Evolutionary conservation across 2,797 vertebrate species (phyloP).

Genomic region (Leptatherina wallacei): DNA sequence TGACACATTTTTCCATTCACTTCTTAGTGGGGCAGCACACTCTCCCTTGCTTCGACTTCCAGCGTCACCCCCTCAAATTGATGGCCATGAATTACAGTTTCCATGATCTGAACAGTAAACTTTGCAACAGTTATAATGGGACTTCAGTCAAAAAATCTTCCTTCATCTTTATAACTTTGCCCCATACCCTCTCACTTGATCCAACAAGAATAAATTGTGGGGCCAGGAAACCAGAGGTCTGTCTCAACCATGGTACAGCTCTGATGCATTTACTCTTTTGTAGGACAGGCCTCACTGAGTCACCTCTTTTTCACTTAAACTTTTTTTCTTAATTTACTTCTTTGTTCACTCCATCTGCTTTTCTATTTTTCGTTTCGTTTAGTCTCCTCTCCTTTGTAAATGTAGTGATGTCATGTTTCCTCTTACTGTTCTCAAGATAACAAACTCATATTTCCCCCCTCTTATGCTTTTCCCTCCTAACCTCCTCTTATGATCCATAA

Average conservation of each 20-base stretch:
- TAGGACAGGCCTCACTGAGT: slow-evolving; percentile 19
- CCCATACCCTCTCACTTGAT: slow-evolving; percentile 15
- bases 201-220: slow-evolving; percentile 34
- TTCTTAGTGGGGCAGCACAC: slow-evolving; percentile 50
- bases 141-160: background rate
- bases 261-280: slow-evolving; percentile 35
- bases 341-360: background rate
- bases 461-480: slow-evolving; percentile 24
- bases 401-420: slow-evolving; percentile 7
- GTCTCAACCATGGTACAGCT: slow-evolving; percentile 39
- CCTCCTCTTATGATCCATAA: slow-evolving; percentile 28
- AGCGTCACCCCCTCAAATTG: slow-evolving; percentile 10
- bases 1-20: slow-evolving; percentile 82
- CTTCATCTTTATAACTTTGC: slow-evolving; percentile 2
- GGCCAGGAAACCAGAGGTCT: slow-evolving; percentile 43
- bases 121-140: slow-evolving; percentile 3
- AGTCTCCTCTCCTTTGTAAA: too few relatives aligned
- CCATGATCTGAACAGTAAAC: slow-evolving; percentile 4
- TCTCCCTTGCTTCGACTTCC: slow-evolving; percentile 33
- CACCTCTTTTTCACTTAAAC: slow-evolving; percentile 6
- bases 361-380: too few relatives aligned
- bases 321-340: slow-evolving; percentile 14
- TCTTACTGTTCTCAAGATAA: slow-evolving; percentile 16
- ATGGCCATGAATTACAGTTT: background rate
- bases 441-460: slow-evolving; percentile 12